A percentile compares a stretch with the other conserved stretches of the same genome.
Evolutionary conservation across 2,888 invertebrate species (phyloP).

Genomic region (Caenorhabditis sp.): DNA sequence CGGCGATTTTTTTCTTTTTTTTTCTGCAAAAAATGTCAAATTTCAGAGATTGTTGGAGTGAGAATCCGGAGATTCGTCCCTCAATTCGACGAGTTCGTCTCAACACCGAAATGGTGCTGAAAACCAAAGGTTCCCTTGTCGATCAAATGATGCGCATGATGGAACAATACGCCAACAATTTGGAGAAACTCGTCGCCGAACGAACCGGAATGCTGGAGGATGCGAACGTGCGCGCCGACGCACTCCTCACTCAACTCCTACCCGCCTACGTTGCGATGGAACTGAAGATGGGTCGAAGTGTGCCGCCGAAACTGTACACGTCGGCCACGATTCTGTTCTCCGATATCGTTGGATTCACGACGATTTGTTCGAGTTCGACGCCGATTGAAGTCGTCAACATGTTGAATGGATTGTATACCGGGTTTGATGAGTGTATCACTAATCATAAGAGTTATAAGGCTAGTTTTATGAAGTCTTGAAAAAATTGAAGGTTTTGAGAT

Average conservation of each 20-base stretch:
- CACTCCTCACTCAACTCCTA: conserved; percentile 63
- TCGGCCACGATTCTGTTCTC: conserved; percentile 64
- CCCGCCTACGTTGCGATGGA: conserved; percentile 67
- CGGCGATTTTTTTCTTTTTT: no score
- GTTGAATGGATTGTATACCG: conserved; percentile 67
- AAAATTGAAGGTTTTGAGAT: no score
- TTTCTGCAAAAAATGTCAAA: no score
- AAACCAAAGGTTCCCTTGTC: conserved; percentile 60
- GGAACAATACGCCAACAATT: conserved; percentile 68
- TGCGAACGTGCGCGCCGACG: conserved; percentile 67
- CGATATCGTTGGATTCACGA: conserved; percentile 64
- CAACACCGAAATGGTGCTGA: conserved; percentile 68
- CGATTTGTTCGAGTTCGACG: conserved; percentile 63
- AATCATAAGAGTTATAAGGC: conserved; percentile 56
- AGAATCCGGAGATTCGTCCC: conserved; percentile 68
- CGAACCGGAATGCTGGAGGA: conserved; percentile 70
- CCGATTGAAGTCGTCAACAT: conserved; percentile 68
- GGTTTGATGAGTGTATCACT: conserved; percentile 66
- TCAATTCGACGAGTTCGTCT: conserved; percentile 65
- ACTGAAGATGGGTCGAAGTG: conserved; percentile 65
- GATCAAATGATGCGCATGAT: conserved; percentile 68
- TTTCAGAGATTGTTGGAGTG: conserved; percentile 66
- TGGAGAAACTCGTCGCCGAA: conserved; percentile 68
- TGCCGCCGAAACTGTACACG: conserved; percentile 61
- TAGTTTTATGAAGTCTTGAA: no score